Percentiles rank a stretch among this genome's conserved stretches.
Evolutionary conservation across 1,140 invertebrate species (phyloP).

Genomic region (Eriocheir sinensis): DNA sequence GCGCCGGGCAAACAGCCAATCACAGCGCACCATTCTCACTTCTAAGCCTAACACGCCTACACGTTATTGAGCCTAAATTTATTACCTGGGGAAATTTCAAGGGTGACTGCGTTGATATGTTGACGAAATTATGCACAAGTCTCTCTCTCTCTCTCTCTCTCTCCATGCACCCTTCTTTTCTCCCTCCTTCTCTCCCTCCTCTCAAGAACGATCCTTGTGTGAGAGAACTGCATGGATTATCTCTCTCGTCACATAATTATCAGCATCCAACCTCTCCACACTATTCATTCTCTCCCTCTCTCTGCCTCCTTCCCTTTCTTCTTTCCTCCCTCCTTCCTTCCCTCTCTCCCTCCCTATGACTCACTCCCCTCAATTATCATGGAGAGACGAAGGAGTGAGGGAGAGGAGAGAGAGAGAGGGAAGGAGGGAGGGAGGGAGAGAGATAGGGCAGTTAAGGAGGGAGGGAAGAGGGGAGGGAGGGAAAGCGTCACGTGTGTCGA

Average conservation of each 20-base stretch:
- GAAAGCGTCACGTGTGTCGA: background rate
- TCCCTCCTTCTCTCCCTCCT: background rate
- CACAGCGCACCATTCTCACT: background rate
- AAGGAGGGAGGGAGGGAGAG: slow-evolving; percentile 7
- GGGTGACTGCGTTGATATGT: background rate
- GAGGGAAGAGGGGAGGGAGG: slow-evolving; percentile 30
- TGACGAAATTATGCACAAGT: background rate
- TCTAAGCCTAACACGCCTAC: background rate
- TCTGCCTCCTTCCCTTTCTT: slow-evolving; percentile 19
- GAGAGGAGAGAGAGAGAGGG: background rate
- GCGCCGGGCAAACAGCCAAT: background rate
- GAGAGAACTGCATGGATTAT: background rate
- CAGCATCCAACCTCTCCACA: background rate
- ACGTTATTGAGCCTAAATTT: background rate
- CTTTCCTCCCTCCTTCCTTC: background rate
- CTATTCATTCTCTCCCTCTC: slow-evolving; percentile 37
- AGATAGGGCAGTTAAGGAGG: background rate
- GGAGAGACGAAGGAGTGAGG: background rate
- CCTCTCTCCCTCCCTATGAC: background rate
- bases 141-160: background rate
- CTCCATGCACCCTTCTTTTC: background rate
- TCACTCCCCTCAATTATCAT: background rate
- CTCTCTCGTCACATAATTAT: slow-evolving; percentile 31
- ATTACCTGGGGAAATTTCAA: slow-evolving; percentile 1
- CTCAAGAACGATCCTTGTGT: background rate